Evolutionary conservation across 1,140 invertebrate genomes (phyloP), one percentile per base, ranked within the genome.

Genomic region (Zaprionus vittiger): DNA sequence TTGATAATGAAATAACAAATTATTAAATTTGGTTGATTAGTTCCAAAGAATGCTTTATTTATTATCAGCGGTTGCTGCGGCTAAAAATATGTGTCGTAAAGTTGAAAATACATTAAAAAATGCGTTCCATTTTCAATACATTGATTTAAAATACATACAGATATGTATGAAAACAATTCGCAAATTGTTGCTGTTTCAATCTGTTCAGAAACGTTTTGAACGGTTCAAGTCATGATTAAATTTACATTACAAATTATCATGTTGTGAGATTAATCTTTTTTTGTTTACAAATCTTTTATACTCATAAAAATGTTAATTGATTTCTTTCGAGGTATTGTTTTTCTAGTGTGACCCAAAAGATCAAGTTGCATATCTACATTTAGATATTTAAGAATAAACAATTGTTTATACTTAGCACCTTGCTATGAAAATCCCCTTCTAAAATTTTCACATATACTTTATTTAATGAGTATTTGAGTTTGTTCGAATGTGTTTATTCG

Each of bases 241-340:
- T 63, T 63, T 49, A 28, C 44, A 49, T 34, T n/a, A 20, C 1
- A 34, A 63, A 63, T 63, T 63, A 37, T 34, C 20, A 63, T 22
- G n/a, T 2, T 56, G 22, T 52, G 12, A 52, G 26, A 34, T 34
- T 9, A 11, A 0, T 2, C 9, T 34, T 9, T 34, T 9, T 34
- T 34, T 34, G 9, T 34, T 34, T 11, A 11, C 9, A 11, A 34
- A 34, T 34, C 9, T 34, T 3, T 54, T 26, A 24, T 54, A 54
- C 22, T 15, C 52, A 54, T 54, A 24, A 22, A 54, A 14, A 54
- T 24, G 5, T 26, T 15, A 15, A 24, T 54, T 54, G 12, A 54
- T 47, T 47, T 44, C 15, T 14, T 15, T n/a, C n/a, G 41, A 38
- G 37, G 12, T 38, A 38, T 38, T 47, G 6, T 17, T 17, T 2